Evolutionary conservation across 1,140 invertebrate species (phyloP).

Genomic region (Pectinophora gossypiella): DNA sequence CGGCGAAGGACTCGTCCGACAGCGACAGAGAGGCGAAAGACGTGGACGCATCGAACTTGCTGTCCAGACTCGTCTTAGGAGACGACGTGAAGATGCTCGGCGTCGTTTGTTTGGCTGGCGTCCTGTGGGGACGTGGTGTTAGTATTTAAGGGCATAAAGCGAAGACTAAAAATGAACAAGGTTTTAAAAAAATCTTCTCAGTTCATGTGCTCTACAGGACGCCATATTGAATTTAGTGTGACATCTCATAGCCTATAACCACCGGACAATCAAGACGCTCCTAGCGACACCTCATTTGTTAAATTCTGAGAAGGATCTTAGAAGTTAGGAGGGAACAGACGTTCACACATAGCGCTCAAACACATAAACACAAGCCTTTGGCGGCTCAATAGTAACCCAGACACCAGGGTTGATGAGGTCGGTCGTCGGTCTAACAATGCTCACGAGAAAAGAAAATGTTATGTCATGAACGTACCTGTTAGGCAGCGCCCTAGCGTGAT

Average conservation of each 20-base stretch:
- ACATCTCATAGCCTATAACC: too few relatives aligned
- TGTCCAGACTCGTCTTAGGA: constrained; percentile 49
- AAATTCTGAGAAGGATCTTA: too few relatives aligned
- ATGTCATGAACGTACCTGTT: constrained; percentile 30
- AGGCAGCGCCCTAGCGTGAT: constrained; percentile 38
- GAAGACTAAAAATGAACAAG: too few relatives aligned
- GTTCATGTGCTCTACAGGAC: background rate
- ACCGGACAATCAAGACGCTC: too few relatives aligned
- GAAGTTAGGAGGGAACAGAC: too few relatives aligned
- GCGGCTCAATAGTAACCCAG: too few relatives aligned
- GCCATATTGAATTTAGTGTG: too few relatives aligned
- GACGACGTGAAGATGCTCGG: constrained; percentile 65
- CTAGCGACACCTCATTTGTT: too few relatives aligned
- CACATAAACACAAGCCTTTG: background rate
- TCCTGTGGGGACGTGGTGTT: constrained; percentile 28
- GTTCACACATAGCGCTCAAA: background rate
- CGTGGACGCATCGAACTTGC: constrained; percentile 36
- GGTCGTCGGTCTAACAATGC: too few relatives aligned
- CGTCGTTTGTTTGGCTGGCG: constrained; percentile 50
- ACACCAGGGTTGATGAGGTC: too few relatives aligned
- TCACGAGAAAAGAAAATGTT: background rate
- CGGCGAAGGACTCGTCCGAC: constrained; percentile 55
- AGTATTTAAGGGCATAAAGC: too few relatives aligned
- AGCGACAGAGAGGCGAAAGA: constrained; percentile 60
- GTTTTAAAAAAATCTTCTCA: background rate